Evolutionary conservation across 64 coral and sea anemone species (phyloP), one percentile per base, ranked within the genome.

Genomic region (Montipora sp.): DNA sequence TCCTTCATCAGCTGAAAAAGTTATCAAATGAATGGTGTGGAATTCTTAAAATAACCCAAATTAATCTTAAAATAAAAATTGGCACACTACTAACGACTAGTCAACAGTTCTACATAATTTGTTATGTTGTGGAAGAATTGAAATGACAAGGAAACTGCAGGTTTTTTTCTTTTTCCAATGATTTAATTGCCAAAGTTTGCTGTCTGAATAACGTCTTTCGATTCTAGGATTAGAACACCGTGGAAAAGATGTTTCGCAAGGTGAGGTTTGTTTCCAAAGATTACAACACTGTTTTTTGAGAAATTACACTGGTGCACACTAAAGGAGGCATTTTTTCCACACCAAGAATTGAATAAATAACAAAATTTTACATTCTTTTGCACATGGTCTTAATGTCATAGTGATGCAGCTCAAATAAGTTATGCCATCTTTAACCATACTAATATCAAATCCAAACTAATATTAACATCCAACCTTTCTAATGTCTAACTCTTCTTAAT

Each of bases 401-500:
- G 21, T 71, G 5, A 22, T 43, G n/a, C 44, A 83, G 36, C 5
- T 83, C 22, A 66, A 49, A 36, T 36, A 36, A 49, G 3, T 82
- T 63, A 82, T 65, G 66, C 82, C 61, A 72, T 85, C 82, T 63
- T 85, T 85, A 85, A 85, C 65, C 61, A 51, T 51, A 47, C 61
- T 85, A 85, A 85, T 8, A 69, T n/a, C 59, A 66, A 45, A 83
- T 83, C 15, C 67, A 3, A 66, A 47, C n/a, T 59, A 4, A 80
- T 46, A 15, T 65, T 61, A 44, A 9, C 20, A 71, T 71, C 0
- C 0, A 71, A 71, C 68, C 21, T 9, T 20, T 21, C 0, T 71
- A 71, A 71, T 1, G 21, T 21, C 68, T 71, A 71, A 71, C 18
- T 0, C 20, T 19, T 71, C 68, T 71, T 3, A 16, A 57, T 8